Evolutionary conservation across 2,888 invertebrate species (phyloP), one percentile per base, ranked within the genome.

Genomic region (Hololepta plana): DNA sequence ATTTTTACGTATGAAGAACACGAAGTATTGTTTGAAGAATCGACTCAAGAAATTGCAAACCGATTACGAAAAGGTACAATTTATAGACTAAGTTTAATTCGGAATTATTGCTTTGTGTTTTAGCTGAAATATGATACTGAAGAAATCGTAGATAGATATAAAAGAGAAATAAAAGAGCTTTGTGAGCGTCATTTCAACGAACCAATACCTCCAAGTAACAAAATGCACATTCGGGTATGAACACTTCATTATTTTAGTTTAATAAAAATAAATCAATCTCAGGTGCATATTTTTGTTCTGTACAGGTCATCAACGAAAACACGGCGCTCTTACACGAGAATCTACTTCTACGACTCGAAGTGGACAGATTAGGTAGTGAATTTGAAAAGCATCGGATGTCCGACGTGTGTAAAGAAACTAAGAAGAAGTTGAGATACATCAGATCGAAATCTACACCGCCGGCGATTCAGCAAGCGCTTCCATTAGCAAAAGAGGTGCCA

Each of bases 1-100:
- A 35, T 55, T 52, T 45, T 41, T 55, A 24, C 39, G 51, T 14
- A 54, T 55, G 50, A 53, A 51, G 35, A 54, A 53, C 34, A 51
- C 52, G 0, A 55, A 55, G 36, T 43, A 41, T 19, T 41, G 43
- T 29, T 33, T 54, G 22, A 49, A 45, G 30, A 45, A 43, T 9
- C 41, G 47, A 23, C 34, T 53, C 23, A 44, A 42, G 30, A 42
- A 43, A 23, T 40, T 46, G 30, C 40, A 48, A 37, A 30, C 39
- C 8, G 44, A 49, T 25, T 47, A 53, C 26, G 43, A 47, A 29
- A 43, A 42, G 34, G 48, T 49, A 39, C 23, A 21, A 17, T 17
- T n/a, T 7, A n/a, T 7, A 17, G 17, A n/a, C 7, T 17, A n/a
- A 7, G 7, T 7, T 17, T 17, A 7, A 7, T 17, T 17, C n/a